A percentile compares a stretch with the other conserved stretches of the same genome.
These are phyloP conservation scores for Chaetoderma sp. DNA, from an alignment of 2,888 invertebrate species.

Conservation along the genomic window DNA sequence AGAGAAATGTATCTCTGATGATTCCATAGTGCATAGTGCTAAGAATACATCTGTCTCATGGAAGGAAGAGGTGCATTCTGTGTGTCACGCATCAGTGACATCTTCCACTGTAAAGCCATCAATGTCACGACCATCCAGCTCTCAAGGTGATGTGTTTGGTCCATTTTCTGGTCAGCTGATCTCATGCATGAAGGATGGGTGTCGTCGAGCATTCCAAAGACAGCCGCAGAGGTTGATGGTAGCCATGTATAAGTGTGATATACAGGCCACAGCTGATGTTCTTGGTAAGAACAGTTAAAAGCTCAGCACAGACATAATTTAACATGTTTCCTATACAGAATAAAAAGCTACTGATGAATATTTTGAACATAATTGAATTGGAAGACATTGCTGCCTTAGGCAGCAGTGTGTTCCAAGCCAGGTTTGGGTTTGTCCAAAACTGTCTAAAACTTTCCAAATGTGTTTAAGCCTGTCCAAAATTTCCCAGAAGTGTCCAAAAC, in stretches of 20 bases:
- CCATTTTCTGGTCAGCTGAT: conserved; percentile 84
- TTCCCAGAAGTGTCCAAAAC: too few relatives aligned
- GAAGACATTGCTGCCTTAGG: too few relatives aligned
- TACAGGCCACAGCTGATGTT: conserved; percentile 87
- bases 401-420: too few relatives aligned
- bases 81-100: too few relatives aligned
- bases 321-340: too few relatives aligned
- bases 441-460: not conserved
- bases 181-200: conserved; percentile 90
- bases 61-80: too few relatives aligned
- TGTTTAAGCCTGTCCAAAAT: not conserved
- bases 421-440: not conserved
- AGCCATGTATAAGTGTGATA: conserved; percentile 90
- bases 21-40: too few relatives aligned
- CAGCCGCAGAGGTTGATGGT: conserved; percentile 92
- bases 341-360: not conserved
- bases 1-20: too few relatives aligned
- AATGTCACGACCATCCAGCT: too few relatives aligned
- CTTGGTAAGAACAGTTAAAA: conserved; percentile 76
- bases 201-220: conserved; percentile 87
- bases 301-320: not conserved
- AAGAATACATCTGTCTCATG: too few relatives aligned
- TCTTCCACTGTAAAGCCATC: too few relatives aligned
- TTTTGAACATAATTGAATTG: too few relatives aligned
- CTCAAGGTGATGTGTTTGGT: conserved; percentile 44